These are phyloP conservation scores for Phenacoccus solenopsis DNA, from an alignment of 1,140 invertebrate genomes.

Conservation along the genomic window DNA sequence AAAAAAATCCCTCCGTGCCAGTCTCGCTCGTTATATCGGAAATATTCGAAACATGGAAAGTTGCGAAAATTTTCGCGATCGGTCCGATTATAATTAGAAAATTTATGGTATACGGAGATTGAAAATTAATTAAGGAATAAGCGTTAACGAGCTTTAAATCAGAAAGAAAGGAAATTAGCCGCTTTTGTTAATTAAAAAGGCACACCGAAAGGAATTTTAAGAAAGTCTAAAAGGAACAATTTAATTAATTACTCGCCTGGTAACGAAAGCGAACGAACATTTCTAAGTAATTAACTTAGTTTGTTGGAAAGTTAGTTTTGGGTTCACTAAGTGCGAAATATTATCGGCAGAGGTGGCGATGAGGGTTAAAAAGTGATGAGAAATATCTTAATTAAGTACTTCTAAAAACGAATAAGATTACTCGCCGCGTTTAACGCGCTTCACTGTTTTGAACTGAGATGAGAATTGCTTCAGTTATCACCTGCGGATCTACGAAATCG, in stretches of 20 bases:
- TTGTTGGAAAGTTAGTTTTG: conserved; percentile 4
- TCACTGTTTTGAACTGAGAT: too few relatives aligned
- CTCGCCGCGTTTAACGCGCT: background rate
- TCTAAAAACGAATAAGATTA: background rate
- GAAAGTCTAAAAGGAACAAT: conserved; percentile 18
- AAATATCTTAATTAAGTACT: conserved; percentile 3
- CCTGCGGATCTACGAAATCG: too few relatives aligned
- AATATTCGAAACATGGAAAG: too few relatives aligned
- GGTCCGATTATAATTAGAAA: conserved; percentile 6
- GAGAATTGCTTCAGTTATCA: too few relatives aligned
- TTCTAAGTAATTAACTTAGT: conserved; percentile 17
- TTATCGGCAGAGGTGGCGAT: background rate
- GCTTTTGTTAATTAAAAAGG: conserved; percentile 16
- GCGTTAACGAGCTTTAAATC: conserved; percentile 16
- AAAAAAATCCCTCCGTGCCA: too few relatives aligned
- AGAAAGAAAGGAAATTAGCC: conserved; percentile 15
- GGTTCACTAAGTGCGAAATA: conserved; percentile 1
- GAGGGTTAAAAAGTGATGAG: background rate
- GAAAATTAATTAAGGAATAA: conserved; percentile 18
- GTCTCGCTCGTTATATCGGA: too few relatives aligned
- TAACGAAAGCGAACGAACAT: conserved; percentile 8
- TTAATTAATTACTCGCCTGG: conserved; percentile 12
- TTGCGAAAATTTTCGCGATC: too few relatives aligned
- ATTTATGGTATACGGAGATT: conserved; percentile 11
- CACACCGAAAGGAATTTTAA: conserved; percentile 16